Evolutionary conservation across 2,797 vertebrate genomes (phyloP), one percentile per base, ranked within the genome.

Genomic region (Poeciliopsis turneri): DNA sequence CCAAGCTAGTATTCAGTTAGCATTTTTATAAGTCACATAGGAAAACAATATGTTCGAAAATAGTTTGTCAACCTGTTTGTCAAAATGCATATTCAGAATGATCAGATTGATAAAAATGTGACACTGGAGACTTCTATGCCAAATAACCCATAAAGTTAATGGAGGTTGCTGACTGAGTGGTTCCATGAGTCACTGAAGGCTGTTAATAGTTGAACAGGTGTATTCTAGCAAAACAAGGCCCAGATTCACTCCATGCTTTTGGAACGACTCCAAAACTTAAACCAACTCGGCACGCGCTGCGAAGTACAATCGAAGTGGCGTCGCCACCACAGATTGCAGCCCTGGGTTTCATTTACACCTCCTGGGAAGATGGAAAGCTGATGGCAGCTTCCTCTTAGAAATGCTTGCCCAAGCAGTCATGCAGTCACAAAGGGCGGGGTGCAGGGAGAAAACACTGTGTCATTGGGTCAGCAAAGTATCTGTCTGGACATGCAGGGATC

Each of bases 401-500:
- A 41, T 75, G 76, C 83, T 84, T 77, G 68, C 28, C 82, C 41
- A 73, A 82, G 88, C 75, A 81, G 81, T 55, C 57, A 64, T 77
- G 71, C 78, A 74, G 71, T 77, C 75, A 55, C 49, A 51, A 75
- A 78, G 74, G 45, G 82, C n/a, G 76, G 82, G n/a, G 49, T 75
- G 80, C 64, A 15, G 77, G 78, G 82, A 78, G 71, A 83, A 91
- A 68, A 68, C 83, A 88, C 74, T 81, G 85, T 92, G 92, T 90
- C 92, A 90, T 79, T 83, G 85, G 90, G 91, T 94, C 91, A 89
- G 82, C 81, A 71, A 18, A 81, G 84, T 88, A 88, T 89, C 84
- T 80, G 87, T 91, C 87, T 88, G 82, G 86, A 78, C 79, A 84
- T 69, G 86, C 81, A 78, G 84, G 25, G 78, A 84, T 86, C 81